A percentile compares a stretch with the other conserved stretches of the same genome.
phyloP scores from a whole-genome alignment of 2,797 vertebrate species.

The Zalophus californianus region DNA sequence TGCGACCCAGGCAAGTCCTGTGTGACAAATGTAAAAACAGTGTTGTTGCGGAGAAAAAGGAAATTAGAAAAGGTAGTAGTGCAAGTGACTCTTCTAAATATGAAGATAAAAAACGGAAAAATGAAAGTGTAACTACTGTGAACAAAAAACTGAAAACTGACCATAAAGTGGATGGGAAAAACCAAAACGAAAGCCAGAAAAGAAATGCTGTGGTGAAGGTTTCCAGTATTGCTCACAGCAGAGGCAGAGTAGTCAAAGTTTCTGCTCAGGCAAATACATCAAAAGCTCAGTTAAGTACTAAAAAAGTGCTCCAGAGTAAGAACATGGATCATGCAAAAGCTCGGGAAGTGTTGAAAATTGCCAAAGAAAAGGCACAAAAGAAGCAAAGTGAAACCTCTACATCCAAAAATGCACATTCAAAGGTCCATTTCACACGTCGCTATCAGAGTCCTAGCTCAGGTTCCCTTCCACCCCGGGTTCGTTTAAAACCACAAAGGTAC shows the following conservation, averaged over 20 bases:
- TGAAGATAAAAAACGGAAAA: constrained; percentile 94
- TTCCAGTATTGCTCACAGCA: constrained; percentile 88
- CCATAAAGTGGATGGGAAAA: constrained; percentile 92
- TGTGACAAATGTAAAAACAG: constrained; percentile 98
- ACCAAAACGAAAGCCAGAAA: constrained; percentile 90
- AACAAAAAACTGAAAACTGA: constrained; percentile 95
- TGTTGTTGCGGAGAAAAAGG: constrained; percentile 93
- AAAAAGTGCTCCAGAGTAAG: constrained; percentile 96
- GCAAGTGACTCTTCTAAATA: constrained; percentile 91
- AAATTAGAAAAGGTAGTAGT: constrained; percentile 91
- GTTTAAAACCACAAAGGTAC: constrained; percentile 98
- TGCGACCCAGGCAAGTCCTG: constrained; percentile 97
- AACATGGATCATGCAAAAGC: constrained; percentile 94
- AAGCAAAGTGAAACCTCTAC: constrained; percentile 91
- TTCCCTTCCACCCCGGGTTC: constrained; percentile 93
- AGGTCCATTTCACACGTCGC: constrained; percentile 96
- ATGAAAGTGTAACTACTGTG: constrained; percentile 89
- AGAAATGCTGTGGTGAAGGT: constrained; percentile 92
- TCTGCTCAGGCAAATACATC: constrained; percentile 89
- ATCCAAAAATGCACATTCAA: constrained; percentile 93
- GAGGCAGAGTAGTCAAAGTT: constrained; percentile 90
- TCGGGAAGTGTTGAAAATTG: constrained; percentile 94
- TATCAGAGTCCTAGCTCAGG: constrained; percentile 94
- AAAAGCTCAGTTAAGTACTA: constrained; percentile 93
- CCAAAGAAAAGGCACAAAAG: constrained; percentile 93